A percentile compares a stretch with the other conserved stretches of the same genome.
Conservation (phyloP, 1,140 invertebrate species). For the Saccostrea glomerata region DNA sequence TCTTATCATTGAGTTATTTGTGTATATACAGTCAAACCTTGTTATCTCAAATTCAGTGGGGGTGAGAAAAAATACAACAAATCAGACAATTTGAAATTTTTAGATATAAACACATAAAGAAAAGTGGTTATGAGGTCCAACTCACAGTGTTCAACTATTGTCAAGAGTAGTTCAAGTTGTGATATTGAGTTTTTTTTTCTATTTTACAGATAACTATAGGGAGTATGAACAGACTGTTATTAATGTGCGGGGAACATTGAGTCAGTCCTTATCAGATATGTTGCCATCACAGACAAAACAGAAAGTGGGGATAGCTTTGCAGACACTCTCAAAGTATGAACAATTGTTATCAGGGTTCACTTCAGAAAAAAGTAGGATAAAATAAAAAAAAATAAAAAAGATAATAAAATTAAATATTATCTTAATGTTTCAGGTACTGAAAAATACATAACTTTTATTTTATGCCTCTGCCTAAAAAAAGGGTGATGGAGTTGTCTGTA, state of each 20-base stretch:
- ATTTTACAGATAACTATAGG: slow-evolving; percentile 68
- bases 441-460: too few relatives aligned
- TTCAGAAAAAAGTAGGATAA: not conserved
- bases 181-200: slow-evolving; percentile 2
- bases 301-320: not conserved
- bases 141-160: too few relatives aligned
- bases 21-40: too few relatives aligned
- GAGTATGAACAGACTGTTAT: slow-evolving; percentile 73
- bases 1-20: too few relatives aligned
- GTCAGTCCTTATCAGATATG: slow-evolving; percentile 59
- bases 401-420: not conserved
- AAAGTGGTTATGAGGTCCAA: too few relatives aligned
- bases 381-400: not conserved
- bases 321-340: slow-evolving; percentile 55
- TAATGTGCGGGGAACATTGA: slow-evolving; percentile 70
- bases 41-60: too few relatives aligned
- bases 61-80: too few relatives aligned
- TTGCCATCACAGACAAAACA: slow-evolving; percentile 56
- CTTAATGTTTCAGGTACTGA: not conserved
- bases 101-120: too few relatives aligned
- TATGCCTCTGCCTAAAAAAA: too few relatives aligned
- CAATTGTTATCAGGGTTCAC: not conserved
- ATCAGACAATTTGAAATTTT: too few relatives aligned
- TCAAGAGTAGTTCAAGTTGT: too few relatives aligned
- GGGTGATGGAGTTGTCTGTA: too few relatives aligned